Evolutionary conservation across 2,797 vertebrate species (phyloP), one percentile per base, ranked within the genome.

Genomic region (Darevskia mixta): DNA sequence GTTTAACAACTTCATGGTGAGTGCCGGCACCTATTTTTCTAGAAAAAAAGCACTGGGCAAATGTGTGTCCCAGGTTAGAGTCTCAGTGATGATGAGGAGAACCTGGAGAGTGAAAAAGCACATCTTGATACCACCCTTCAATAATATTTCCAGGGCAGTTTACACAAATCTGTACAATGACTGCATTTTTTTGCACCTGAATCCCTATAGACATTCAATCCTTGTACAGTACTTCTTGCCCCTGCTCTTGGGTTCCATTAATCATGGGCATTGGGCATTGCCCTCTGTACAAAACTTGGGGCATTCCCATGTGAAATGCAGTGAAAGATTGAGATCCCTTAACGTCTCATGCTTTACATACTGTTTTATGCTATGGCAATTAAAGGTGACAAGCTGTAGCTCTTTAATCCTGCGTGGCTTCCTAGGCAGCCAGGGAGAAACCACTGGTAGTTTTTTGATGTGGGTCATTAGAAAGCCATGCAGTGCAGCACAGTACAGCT

Each of bases 251-350:
- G 18, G 23, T 82, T 86, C 87, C 85, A 84, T 92, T 95, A 95
- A 89, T 92, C 90, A 80, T 18, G 92, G 67, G 32, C 23, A n/a
- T 84, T 18, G 92, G 67, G 32, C 23, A n/a, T 84, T 93, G 88
- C 82, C 94, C 91, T 92, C 86, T 86, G 55, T 86, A 66, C 92
- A 91, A 95, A 94, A 91, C 77, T 87, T 90, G 79, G 83, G 69
- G 91, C 66, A 90, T 27, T 90, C 45, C 75, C 91, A 92, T 95
- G 35, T 41, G 84, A 81, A 45, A 94, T 76, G 72, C 92, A 88
- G 92, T 94, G 83, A 88, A 87, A 95, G 88, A 92, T 91, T 95
- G 95, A 93, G 96, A 94, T 93, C 88, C 75, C 92, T 94, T 88
- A 92, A 89, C 87, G 90, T 81, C 87, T 83, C 92, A 18, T 95